phyloP scores from a whole-genome alignment of 53 echinoderm and acorn worm species.

The Mesocentrotus franciscanus region DNA sequence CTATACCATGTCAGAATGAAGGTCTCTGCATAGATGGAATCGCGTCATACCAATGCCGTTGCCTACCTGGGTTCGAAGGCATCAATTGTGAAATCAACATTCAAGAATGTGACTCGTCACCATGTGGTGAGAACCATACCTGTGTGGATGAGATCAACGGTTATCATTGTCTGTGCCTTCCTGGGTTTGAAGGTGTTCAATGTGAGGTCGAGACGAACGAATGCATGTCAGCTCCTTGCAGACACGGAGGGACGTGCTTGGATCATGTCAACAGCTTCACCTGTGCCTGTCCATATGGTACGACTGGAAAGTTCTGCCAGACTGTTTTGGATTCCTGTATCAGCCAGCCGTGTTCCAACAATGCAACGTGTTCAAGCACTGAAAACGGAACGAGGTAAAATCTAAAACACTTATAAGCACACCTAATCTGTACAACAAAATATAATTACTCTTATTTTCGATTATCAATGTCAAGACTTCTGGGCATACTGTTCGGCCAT shows the following conservation, averaged over 20 bases:
- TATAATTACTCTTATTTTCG: no score
- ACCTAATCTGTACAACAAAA: not conserved
- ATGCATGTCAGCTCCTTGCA: conserved; percentile 32
- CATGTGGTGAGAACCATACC: conserved; percentile 33
- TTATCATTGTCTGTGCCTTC: conserved; percentile 47
- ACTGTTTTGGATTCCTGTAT: conserved; percentile 22
- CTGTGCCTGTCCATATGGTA: conserved; percentile 21
- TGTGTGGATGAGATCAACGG: conserved; percentile 55
- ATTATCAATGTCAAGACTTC: no score
- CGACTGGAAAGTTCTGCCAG: conserved; percentile 26
- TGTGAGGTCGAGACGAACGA: conserved; percentile 59
- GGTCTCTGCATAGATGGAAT: conserved; percentile 33
- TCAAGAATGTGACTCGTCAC: conserved; percentile 54
- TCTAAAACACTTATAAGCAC: not conserved
- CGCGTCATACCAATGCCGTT: conserved; percentile 31
- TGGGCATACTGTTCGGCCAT: no score
- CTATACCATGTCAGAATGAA: conserved; percentile 32
- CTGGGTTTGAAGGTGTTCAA: conserved; percentile 34
- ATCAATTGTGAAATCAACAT: conserved; percentile 30
- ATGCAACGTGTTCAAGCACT: conserved; percentile 44
- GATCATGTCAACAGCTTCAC: conserved; percentile 47
- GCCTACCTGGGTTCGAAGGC: conserved; percentile 59
- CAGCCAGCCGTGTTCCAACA: conserved; percentile 31
- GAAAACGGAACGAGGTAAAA: conserved; percentile 52
- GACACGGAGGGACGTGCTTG: conserved; percentile 51